phyloP scores from a whole-genome alignment of 1,140 invertebrate species.

The Himalopsyche phryganea region DNA sequence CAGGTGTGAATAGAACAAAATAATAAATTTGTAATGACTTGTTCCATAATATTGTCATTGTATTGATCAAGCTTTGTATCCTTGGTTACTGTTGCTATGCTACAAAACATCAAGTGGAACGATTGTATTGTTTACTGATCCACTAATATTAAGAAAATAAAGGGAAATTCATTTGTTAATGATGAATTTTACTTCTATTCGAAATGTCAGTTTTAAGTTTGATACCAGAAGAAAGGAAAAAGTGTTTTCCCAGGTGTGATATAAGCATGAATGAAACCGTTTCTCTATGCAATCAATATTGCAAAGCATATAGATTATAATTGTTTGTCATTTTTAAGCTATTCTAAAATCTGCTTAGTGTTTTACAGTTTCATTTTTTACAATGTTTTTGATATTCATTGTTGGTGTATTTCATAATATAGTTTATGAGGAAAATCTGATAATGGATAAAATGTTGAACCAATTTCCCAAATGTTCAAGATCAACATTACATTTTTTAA shows the following conservation, averaged over 20 bases:
- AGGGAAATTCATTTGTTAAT: too few relatives aligned
- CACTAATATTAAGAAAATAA: too few relatives aligned
- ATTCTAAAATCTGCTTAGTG: too few relatives aligned
- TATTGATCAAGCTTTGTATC: slow-evolving; percentile 16
- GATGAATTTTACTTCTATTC: not conserved
- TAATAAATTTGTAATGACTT: not conserved
- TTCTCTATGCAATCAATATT: too few relatives aligned
- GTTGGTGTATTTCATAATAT: too few relatives aligned
- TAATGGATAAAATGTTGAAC: not conserved
- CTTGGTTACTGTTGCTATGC: slow-evolving; percentile 22
- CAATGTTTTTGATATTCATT: too few relatives aligned
- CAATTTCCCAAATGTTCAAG: not conserved
- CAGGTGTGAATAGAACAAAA: not conserved
- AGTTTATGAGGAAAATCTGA: too few relatives aligned
- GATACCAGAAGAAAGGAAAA: slow-evolving; percentile 48
- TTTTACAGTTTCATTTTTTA: too few relatives aligned
- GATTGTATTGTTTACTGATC: too few relatives aligned
- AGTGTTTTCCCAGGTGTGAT: slow-evolving; percentile 45
- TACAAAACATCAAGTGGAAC: slow-evolving; percentile 4
- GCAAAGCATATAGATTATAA: too few relatives aligned
- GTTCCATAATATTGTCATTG: not conserved
- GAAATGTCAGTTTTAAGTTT: slow-evolving; percentile 48
- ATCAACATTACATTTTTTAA: not conserved
- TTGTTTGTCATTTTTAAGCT: too few relatives aligned
- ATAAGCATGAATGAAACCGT: too few relatives aligned